phyloP scores from a whole-genome alignment of 1,140 invertebrate species.

The Platyura marginata region DNA sequence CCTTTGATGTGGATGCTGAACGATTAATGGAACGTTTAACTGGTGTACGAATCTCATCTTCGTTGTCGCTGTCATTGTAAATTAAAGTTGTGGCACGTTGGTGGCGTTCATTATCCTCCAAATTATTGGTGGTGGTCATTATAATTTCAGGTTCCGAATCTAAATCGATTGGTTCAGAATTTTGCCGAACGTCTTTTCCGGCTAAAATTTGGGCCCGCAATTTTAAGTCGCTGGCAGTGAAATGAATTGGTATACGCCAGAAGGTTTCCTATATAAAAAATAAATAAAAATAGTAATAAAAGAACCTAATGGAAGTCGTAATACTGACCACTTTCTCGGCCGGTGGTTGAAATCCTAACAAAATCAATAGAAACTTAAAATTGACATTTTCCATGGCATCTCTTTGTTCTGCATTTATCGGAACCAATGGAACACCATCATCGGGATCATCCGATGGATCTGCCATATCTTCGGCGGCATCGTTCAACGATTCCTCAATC shows the following conservation, averaged over 20 bases:
- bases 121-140: conserved; percentile 7
- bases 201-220: conserved; percentile 14
- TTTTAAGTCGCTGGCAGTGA: conserved; percentile 26
- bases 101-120: conserved; percentile 3
- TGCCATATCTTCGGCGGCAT: conserved; percentile 37
- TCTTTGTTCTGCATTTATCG: conserved; percentile 30
- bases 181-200: conserved; percentile 4
- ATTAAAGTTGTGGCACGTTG: conserved; percentile 10
- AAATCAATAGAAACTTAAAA: conserved; percentile 34
- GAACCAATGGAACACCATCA: conserved; percentile 36
- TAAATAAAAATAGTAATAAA: neutral
- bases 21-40: conserved; percentile 2
- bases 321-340: conserved; percentile 21
- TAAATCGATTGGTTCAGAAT: neutral
- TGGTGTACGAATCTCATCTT: conserved; percentile 10
- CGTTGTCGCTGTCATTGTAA: conserved; percentile 22
- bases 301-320: neutral
- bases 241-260: conserved; percentile 36
- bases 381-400: conserved; percentile 35
- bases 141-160: conserved; percentile 24
- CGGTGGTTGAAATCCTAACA: conserved; percentile 35
- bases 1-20: neutral
- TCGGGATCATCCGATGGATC: conserved; percentile 26
- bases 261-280: conserved; percentile 25
- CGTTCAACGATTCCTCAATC: conserved; percentile 37